Base-by-base conservation (phyloP, 2,888 invertebrate genomes). In the Maniola hyperantus region DNA sequence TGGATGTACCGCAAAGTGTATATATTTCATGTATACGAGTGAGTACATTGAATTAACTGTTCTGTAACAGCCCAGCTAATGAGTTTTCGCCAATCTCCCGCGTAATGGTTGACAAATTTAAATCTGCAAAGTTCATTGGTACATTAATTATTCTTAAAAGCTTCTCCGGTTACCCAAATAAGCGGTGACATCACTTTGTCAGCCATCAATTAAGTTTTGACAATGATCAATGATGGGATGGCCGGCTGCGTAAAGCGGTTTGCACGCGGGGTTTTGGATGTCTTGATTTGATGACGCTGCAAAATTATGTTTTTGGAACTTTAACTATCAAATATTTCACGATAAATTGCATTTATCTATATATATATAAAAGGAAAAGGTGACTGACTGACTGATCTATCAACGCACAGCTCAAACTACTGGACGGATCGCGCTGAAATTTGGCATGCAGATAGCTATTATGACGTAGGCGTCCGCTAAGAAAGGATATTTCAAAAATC, bases 91-190 rank as follows among this genome's bases (percentile, higher is more conserved):
- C 68, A 61, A 61, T 63, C 13, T 15, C 53, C 26, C 69, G 57
- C 51, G 61, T 69, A 69, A 66, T 66, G 58, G 57, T 62, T 60
- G 68, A 71, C 68, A 72, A 72, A 71, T 71, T 71, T 65, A 69
- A 67, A 68, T 68, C 69, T 65, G 39, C 66, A 67, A 66, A 72
- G 68, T 74, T 72, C 73, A 77, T 74, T 73, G 80, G 78, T 77
- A 80, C 84, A 84, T 85, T 88, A 84, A 88, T 89, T 88, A 87
- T 86, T 83, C 80, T 84, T 87, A 86, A 88, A 90, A 89, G 89
- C 84, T 85, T 87, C 83, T 82, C 80, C 79, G 79, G 76, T 83
- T 81, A 82, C 82, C 83, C 81, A 83, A 83, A 76, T 83, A 82
- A 76, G 79, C 81, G 83, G 79, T 85, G 87, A 87, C 85, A 83